phyloP scores from a whole-genome alignment of 2,888 invertebrate genomes.

The Drosophila mulleri region DNA sequence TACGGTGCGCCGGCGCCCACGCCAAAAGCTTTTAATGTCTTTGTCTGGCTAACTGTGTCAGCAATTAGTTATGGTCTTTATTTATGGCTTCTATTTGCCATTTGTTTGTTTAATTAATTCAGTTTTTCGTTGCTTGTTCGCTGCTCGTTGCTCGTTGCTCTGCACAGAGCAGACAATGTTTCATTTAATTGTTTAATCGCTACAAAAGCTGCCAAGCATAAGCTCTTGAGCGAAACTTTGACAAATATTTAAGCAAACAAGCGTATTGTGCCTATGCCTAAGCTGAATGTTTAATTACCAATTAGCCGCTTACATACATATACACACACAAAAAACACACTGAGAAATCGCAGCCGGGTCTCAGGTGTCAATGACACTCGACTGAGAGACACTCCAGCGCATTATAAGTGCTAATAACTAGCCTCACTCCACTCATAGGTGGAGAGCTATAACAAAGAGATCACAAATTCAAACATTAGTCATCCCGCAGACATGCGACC shows the following conservation, averaged over 20 bases:
- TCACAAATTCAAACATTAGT: constrained; percentile 67
- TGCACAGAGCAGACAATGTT: constrained; percentile 34
- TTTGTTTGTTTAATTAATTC: constrained; percentile 71
- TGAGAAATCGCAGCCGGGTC: neutral
- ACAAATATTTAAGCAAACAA: constrained; percentile 14
- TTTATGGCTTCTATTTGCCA: constrained; percentile 66
- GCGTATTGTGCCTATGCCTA: neutral
- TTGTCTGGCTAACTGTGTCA: constrained; percentile 76
- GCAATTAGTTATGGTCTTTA: constrained; percentile 75
- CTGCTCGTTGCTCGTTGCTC: too few relatives aligned
- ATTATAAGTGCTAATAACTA: constrained; percentile 67
- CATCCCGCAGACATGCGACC: constrained; percentile 50
- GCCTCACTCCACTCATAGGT: constrained; percentile 35
- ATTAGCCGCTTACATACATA: constrained; percentile 14
- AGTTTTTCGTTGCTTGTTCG: constrained; percentile 15
- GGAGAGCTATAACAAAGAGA: constrained; percentile 60
- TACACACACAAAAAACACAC: neutral
- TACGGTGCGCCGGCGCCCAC: constrained; percentile 64
- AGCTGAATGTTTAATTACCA: constrained; percentile 21
- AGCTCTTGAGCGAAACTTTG: neutral
- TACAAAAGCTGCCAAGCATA: constrained; percentile 7
- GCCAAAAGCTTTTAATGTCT: constrained; percentile 57
- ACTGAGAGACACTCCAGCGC: constrained; percentile 41
- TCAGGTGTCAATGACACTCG: constrained; percentile 54
- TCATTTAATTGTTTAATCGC: constrained; percentile 31